Evolutionary conservation across 1,140 invertebrate species (phyloP), one percentile per base, ranked within the genome.

Genomic region (Charaxes varanes): DNA sequence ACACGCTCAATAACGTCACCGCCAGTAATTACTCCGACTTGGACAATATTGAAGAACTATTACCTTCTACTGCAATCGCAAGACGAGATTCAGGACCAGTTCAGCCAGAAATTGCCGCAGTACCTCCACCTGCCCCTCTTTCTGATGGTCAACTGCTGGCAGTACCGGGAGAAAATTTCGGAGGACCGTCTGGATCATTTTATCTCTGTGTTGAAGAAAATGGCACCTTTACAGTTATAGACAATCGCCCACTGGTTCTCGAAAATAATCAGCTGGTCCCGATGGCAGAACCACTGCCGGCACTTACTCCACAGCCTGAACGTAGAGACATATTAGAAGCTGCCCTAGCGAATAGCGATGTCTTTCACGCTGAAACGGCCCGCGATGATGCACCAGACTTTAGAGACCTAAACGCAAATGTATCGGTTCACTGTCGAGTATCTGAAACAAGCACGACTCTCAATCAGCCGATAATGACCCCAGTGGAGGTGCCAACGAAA

Each of bases 391-490:
- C 84, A 38, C 86, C 87, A 4, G 84, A 85, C 42, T 76, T 87
- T 18, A 84, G 83, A 48, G 86, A 87, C 23, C 61, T 87, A 23
- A 85, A 85, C 41, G 84, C 85, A 1, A 76, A 70, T 40, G 72
- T 84, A 4, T 79, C 84, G 0, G 81, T 81, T 2, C 79, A 82
- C 24, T 84, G 85, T 37, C 84, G 86, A 22, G 90, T 92, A 0
- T 84, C 89, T 1, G 92, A 93, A 61, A 93, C 92, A 0, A 93
- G 90, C 23, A 85, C 87, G 0, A 89, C 91, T 1, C 76, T 93
- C 6, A 90, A 91, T 66, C 91, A 92, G 61, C 91, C 92, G 0
- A 93, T 93, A 4, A 93, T 93, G 92, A 91, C 91, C 0, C 90
- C 92, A 0, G 67, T 92, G 6, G 92, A 93, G 65, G 86, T 90